Evolutionary conservation across 2,113 vertebrate species (phyloP).

Genomic region (Asarcornis scutulata): DNA sequence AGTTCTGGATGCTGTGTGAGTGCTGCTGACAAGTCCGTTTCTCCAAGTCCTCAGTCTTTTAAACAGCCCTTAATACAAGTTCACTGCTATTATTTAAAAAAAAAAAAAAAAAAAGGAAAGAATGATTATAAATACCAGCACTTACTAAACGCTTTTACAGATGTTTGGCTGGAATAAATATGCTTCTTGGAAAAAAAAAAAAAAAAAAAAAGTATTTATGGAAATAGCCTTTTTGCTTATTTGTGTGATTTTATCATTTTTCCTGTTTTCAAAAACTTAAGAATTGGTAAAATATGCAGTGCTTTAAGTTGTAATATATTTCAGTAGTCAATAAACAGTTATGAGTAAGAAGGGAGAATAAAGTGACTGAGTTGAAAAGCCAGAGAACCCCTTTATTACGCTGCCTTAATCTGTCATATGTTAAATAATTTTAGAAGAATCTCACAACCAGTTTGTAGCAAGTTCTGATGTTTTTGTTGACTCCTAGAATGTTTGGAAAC

Average conservation of each 20-base stretch:
- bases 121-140: background rate
- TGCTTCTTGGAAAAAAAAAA: background rate
- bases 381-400: accelerated
- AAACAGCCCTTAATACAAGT: background rate
- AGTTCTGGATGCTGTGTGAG: background rate
- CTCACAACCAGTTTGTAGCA: background rate
- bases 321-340: background rate
- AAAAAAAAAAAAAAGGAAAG: background rate
- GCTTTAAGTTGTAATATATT: background rate
- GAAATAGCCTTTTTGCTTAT: background rate
- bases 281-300: background rate
- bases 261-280: background rate
- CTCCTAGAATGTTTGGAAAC: background rate
- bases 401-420: background rate
- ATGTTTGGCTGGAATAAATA: background rate
- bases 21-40: background rate
- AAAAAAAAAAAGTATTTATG: background rate
- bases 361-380: background rate
- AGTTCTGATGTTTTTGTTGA: background rate
- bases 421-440: background rate
- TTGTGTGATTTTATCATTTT: background rate
- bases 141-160: background rate
- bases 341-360: background rate
- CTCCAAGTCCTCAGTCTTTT: background rate
- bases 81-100: background rate